phyloP scores from a whole-genome alignment of 2,888 invertebrate genomes.

The Alloscopus bannaensis region DNA sequence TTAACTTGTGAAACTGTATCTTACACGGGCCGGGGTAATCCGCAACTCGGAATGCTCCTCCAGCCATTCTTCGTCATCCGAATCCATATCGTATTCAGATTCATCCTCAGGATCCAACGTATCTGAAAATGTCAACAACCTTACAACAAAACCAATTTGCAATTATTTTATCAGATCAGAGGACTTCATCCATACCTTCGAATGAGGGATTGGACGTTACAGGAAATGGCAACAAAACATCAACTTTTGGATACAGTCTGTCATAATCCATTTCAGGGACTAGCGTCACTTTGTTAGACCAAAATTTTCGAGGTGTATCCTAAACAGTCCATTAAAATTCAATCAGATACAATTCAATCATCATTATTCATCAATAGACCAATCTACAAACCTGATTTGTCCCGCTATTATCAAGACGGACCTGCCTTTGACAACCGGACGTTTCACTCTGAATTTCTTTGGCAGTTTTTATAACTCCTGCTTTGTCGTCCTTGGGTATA shows the following conservation, averaged over 20 bases:
- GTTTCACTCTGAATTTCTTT: not conserved
- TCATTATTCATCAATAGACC: no score
- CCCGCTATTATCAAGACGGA: not conserved
- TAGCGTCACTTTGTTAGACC: no score
- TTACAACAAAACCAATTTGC: not conserved
- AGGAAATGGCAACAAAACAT: slow-evolving; percentile 6
- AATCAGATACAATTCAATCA: no score
- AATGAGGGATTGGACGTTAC: no score
- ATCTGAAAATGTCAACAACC: not conserved
- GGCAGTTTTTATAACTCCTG: slow-evolving; percentile 5
- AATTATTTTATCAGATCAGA: slow-evolving; percentile 14
- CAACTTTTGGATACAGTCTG: not conserved
- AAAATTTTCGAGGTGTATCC: no score
- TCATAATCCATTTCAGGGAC: not conserved
- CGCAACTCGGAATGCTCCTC: not conserved
- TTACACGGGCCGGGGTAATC: slow-evolving; percentile 41
- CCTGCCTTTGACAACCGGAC: not conserved
- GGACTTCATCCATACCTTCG: no score
- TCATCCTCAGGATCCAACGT: not conserved
- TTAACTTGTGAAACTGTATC: slow-evolving; percentile 8
- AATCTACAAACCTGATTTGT: not conserved
- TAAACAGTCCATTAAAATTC: no score
- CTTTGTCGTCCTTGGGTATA: not conserved
- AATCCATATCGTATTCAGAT: slow-evolving; percentile 47
- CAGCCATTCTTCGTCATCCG: slow-evolving; percentile 53